Conservation (phyloP, 2,797 vertebrate species). For the Tachyglossus aculeatus region DNA sequence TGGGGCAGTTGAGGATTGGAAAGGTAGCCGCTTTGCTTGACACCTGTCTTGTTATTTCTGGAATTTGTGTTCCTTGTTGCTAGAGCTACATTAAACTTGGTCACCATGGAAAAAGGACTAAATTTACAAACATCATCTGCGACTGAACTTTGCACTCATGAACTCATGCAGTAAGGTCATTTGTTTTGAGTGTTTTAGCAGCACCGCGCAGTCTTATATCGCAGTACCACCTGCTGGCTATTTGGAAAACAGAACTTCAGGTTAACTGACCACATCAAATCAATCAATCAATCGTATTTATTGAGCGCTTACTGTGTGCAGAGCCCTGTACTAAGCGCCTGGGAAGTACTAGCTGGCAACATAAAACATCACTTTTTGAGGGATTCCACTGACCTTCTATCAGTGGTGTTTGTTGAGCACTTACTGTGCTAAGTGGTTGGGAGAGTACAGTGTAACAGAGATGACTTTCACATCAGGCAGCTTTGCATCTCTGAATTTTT, state of each 20-base stretch:
- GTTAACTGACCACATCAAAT: too few species aligned
- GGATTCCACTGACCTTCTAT: too few species aligned
- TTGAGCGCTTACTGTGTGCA: too few species aligned
- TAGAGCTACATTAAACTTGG: neutral
- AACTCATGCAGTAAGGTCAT: neutral
- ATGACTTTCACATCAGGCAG: too few species aligned
- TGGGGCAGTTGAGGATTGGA: neutral
- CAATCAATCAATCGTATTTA: too few species aligned
- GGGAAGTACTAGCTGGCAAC: too few species aligned
- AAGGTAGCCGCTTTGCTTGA: neutral
- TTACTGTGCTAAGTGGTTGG: too few species aligned
- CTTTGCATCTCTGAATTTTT: too few species aligned
- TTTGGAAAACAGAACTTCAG: neutral
- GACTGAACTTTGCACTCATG: neutral
- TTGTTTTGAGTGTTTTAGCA: constrained; percentile 18
- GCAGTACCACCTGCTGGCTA: constrained; percentile 63
- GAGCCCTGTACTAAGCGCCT: too few species aligned
- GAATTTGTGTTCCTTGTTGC: neutral
- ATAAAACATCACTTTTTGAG: too few species aligned
- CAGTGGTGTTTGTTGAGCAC: too few species aligned
- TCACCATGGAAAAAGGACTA: neutral
- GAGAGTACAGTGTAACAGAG: too few species aligned
- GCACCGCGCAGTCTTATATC: neutral
- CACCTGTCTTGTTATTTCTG: neutral
- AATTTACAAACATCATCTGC: neutral